Evolutionary conservation across 1,140 invertebrate genomes (phyloP).

Genomic region (Heliconius hermathena): DNA sequence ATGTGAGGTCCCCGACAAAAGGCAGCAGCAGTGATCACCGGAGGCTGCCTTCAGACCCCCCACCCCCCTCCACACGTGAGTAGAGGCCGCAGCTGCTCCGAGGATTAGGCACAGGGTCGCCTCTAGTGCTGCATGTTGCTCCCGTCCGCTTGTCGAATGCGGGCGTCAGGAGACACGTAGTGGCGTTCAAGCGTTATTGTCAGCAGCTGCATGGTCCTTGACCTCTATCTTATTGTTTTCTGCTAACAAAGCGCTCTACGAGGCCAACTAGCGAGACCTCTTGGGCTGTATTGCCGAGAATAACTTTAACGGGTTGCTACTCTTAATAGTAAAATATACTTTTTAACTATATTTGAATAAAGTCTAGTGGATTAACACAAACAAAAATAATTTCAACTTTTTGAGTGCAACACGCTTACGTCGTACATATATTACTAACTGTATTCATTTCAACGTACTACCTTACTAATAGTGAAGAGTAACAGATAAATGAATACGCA

Average conservation of each 20-base stretch:
- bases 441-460: too few relatives aligned
- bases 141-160: not conserved
- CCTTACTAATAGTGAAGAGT: too few relatives aligned
- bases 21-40: constrained; percentile 15
- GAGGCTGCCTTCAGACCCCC: not conserved
- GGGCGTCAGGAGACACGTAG: not conserved
- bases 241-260: constrained; percentile 19
- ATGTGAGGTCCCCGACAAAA: not conserved
- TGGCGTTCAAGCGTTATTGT: constrained; percentile 11
- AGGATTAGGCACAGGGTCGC: too few relatives aligned
- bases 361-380: too few relatives aligned
- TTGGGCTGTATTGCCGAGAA: constrained; percentile 15
- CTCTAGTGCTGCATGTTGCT: not conserved
- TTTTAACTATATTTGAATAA: not conserved
- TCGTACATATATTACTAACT: too few relatives aligned
- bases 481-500: too few relatives aligned
- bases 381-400: too few relatives aligned
- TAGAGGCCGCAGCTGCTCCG: not conserved
- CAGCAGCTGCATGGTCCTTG: constrained; percentile 13
- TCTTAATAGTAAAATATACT: not conserved
- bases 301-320: not conserved
- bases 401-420: too few relatives aligned
- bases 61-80: too few relatives aligned
- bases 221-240: constrained; percentile 26
- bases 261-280: constrained; percentile 25